A percentile compares a stretch with the other conserved stretches of the same genome.
phyloP scores from a whole-genome alignment of 2,797 vertebrate species.

The Pseudomugil gertrudae region DNA sequence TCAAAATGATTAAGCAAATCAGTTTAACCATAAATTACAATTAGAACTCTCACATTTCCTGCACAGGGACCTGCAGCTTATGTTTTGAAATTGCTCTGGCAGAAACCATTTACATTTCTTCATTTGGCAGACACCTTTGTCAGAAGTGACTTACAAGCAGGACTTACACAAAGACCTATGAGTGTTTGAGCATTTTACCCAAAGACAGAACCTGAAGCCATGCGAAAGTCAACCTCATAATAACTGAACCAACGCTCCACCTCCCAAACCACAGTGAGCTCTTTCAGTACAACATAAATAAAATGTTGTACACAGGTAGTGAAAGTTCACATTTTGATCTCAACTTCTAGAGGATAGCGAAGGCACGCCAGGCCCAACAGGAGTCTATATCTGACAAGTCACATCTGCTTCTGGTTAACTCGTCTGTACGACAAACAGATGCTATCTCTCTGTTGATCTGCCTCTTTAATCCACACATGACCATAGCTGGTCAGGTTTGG shows the following conservation, averaged over 20 bases:
- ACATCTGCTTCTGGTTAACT: conserved; percentile 86
- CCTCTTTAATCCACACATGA: conserved; percentile 67
- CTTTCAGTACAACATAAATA: conserved; percentile 20
- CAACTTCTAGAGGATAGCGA: conserved; percentile 79
- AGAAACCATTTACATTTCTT: not conserved
- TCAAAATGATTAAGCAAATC: not conserved
- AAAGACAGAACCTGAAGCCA: not conserved
- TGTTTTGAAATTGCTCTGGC: conserved; percentile 6
- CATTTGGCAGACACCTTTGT: not conserved
- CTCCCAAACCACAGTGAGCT: not conserved
- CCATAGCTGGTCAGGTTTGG: conserved; percentile 62
- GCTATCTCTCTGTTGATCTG: conserved; percentile 79
- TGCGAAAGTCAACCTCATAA: not conserved
- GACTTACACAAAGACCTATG: not conserved
- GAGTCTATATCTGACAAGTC: conserved; percentile 80
- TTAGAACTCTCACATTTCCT: not conserved
- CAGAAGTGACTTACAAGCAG: not conserved
- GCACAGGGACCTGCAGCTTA: not conserved
- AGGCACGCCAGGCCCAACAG: conserved; percentile 79
- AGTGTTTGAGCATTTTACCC: not conserved
- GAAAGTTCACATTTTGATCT: conserved; percentile 76
- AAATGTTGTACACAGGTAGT: conserved; percentile 65
- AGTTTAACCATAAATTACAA: not conserved
- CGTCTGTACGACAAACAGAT: conserved; percentile 81
- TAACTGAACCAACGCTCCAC: not conserved